These are phyloP conservation scores for Acanthaster planci DNA, from an alignment of 35 echinoderm and acorn worm genomes.

Conservation along the genomic window DNA sequence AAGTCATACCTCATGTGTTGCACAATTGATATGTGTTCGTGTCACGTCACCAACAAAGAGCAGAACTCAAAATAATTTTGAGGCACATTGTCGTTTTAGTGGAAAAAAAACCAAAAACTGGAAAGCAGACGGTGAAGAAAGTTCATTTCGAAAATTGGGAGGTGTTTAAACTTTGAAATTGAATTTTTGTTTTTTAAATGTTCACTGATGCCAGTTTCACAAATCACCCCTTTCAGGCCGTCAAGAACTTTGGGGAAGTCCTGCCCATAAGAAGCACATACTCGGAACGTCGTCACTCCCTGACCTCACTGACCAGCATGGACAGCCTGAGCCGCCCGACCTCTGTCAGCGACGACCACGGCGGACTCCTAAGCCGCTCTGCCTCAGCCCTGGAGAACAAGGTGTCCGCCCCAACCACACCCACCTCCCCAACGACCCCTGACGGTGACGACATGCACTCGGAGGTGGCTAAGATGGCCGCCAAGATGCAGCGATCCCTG, in stretches of 20 bases:
- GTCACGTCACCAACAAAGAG: too few relatives aligned
- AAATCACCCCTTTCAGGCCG: constrained; percentile 23
- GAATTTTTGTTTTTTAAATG: not conserved
- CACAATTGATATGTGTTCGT: too few relatives aligned
- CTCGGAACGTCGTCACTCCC: constrained; percentile 50
- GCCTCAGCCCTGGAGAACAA: constrained; percentile 13
- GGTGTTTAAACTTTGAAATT: not conserved
- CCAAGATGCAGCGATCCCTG: constrained; percentile 65
- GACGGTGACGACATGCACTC: constrained; percentile 46
- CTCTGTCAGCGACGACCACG: constrained; percentile 47
- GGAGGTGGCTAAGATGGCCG: constrained; percentile 62
- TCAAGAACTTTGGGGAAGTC: constrained; percentile 67
- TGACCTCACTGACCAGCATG: constrained; percentile 60
- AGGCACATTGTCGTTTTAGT: too few relatives aligned
- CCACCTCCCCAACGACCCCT: constrained; percentile 15
- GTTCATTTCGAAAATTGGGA: too few relatives aligned
- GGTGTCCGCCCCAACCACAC: not conserved
- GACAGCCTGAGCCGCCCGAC: constrained; percentile 47
- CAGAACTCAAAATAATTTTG: too few relatives aligned
- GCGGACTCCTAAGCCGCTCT: constrained; percentile 24
- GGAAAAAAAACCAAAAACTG: too few relatives aligned
- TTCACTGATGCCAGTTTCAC: too few relatives aligned
- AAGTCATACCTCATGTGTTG: too few relatives aligned
- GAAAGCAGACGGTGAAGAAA: too few relatives aligned
- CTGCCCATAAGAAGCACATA: constrained; percentile 50